Base-by-base conservation (phyloP, 1,140 invertebrate genomes). In the Drosophila kohkoa region DNA sequence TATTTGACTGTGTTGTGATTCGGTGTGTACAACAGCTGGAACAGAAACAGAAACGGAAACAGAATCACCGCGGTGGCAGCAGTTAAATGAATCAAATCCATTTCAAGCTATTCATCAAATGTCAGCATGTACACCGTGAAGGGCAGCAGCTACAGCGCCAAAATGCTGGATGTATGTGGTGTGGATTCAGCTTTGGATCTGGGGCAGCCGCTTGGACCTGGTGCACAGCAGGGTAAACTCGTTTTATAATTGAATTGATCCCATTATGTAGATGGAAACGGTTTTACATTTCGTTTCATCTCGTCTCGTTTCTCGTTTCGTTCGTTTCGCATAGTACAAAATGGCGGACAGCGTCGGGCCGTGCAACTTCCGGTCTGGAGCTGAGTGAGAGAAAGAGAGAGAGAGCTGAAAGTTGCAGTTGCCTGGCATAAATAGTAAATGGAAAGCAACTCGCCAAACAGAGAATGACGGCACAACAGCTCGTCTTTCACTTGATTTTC, bases 191-290 rank as follows among this genome's bases (percentile, higher is more conserved):
- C 28, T 46, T 38, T 64, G 35, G 49, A 38, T 20, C 35, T 62
- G 46, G 52, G 16, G 20, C 45, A 28, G 16, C 13, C 15, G 55
- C 30, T 81, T 63, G 64, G 77, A 67, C 68, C 62, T 79, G 77
- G 28, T 51, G 72, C 35, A 58, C 45, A 35, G 79, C 45, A 63
- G 76, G 66, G 77, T 58, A 88, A 82, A 88, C 83, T 83, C 67
- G 80, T 78, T 88, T 88, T 87, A 83, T 88, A 88, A 88, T 88
- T 88, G 83, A 88, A 88, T 88, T 88, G 83, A 88, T 88, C 77
- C 80, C 81, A 88, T 88, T 88, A 88, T 88, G 83, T 83, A 88
- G 83, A 88, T 88, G 83, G 82, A 88, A 88, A 88, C 83, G 80
- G 77, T 83, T 87, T 88, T 77, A 78, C 83, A 77, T 88, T 75